Conservation (phyloP, 2,113 vertebrate genomes). For the Orthonyx spaldingii region DNA sequence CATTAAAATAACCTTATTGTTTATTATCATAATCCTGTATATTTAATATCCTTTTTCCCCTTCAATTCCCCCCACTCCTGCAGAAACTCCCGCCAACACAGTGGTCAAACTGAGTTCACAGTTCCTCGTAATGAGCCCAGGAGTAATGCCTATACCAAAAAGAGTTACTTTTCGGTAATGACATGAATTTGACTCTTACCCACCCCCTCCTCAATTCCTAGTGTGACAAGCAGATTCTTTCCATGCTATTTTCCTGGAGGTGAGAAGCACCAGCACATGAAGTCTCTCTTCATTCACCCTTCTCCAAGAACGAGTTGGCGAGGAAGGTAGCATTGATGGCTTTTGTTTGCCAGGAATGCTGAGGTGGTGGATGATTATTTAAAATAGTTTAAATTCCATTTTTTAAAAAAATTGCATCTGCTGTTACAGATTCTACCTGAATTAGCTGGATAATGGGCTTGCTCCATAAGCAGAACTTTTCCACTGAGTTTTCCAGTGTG, state of each 20-base stretch:
- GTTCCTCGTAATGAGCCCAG: not conserved
- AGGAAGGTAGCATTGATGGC: not conserved
- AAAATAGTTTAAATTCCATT: not conserved
- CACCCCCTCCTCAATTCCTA: not conserved
- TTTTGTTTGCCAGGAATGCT: not conserved
- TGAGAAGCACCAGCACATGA: not conserved
- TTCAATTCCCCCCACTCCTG: not conserved
- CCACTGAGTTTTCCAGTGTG: not conserved
- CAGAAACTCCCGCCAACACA: slow-evolving; percentile 2
- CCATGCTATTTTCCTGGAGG: not conserved
- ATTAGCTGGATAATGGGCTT: not conserved
- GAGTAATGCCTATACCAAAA: slow-evolving; percentile 20
- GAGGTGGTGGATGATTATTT: not conserved
- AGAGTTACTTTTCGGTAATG: not conserved
- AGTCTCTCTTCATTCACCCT: not conserved
- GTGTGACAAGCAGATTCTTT: slow-evolving; percentile 9
- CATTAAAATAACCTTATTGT: slow-evolving; percentile 1
- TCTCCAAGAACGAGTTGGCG: not conserved
- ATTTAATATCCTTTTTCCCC: slow-evolving; percentile 31
- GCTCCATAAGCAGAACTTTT: not conserved
- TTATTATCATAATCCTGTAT: slow-evolving; percentile 40
- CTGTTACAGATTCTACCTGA: not conserved
- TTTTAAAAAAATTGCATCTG: not conserved
- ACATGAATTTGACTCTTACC: not conserved
- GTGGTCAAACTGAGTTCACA: slow-evolving; percentile 52